Evolutionary conservation across 1,140 invertebrate species (phyloP).

Genomic region (Zophobas morio): DNA sequence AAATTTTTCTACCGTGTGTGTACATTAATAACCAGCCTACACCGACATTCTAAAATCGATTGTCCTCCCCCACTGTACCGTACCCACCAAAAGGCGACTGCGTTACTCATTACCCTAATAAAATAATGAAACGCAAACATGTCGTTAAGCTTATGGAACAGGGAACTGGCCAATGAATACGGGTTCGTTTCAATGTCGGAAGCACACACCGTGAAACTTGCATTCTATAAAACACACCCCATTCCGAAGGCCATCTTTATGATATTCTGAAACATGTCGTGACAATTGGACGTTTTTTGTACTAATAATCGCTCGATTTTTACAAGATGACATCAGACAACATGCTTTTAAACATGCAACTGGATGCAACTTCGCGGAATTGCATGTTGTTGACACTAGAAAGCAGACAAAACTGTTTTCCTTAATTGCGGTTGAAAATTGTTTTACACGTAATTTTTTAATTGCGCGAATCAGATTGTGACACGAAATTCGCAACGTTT

Average conservation of each 20-base stretch:
- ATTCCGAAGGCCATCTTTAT: constrained; percentile 31
- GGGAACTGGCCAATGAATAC: constrained; percentile 38
- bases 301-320: constrained; percentile 16
- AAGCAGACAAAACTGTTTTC: constrained; percentile 35
- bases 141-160: constrained; percentile 19
- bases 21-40: background rate
- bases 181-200: constrained; percentile 34
- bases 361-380: constrained; percentile 22
- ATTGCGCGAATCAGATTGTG: constrained; percentile 33
- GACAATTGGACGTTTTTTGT: constrained; percentile 23
- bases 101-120: constrained; percentile 37
- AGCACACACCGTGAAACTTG: constrained; percentile 38
- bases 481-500: constrained; percentile 31
- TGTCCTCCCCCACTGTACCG: constrained; percentile 11
- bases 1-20: background rate
- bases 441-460: constrained; percentile 42
- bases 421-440: constrained; percentile 39
- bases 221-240: constrained; percentile 35
- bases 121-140: constrained; percentile 42
- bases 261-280: constrained; percentile 37
- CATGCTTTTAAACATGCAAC: constrained; percentile 32
- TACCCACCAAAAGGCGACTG: constrained; percentile 6
- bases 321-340: constrained; percentile 36
- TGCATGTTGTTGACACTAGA: constrained; percentile 34
- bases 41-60: constrained; percentile 18